Evolutionary conservation across 2,797 vertebrate genomes (phyloP), one percentile per base, ranked within the genome.

Genomic region (Lutjanus argentimaculatus): DNA sequence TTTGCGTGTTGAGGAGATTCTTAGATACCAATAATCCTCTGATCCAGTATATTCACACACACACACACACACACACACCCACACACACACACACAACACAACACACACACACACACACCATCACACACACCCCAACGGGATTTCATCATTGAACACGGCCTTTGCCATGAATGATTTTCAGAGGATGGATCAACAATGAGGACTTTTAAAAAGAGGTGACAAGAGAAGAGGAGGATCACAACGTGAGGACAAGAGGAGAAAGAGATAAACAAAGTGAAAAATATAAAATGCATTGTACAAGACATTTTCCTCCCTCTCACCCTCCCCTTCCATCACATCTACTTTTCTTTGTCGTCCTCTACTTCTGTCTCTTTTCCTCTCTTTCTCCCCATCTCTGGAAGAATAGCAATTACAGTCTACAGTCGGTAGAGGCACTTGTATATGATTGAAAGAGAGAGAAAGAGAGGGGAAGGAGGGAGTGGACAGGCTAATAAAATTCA

Each of bases 401-500:
- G 67, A 81, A 80, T 63, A 63, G 74, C 86, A 92, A 86, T 91
- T 88, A 85, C 30, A 21, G 53, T 15, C 57, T 45, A 51, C 45
- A 51, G 68, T 81, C 58, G 17, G 81, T 79, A 12, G 77, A 81
- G 63, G 80, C 69, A 67, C 82, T 86, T 84, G 77, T 83, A 82
- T 86, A 85, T 84, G 88, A 90, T 81, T 86, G 87, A 89, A 82
- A 67, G 76, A 57, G 56, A 71, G 66, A 72, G 55, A 63, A 45
- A 42, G 69, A 59, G 63, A 80, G 71, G 80, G 68, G 69, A 85
- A 19, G 16, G 71, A 62, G 61, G 43, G 84, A 85, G 76, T 82
- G 79, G 76, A 80, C 76, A 49, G 79, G 17, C 80, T 88, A 90
- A 91, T 88, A 77, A 79, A 80, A 86, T 75, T 89, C 83, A 84